Evolutionary conservation across 1,140 invertebrate species (phyloP), one percentile per base, ranked within the genome.

Genomic region (Eurytemora carolleeae): DNA sequence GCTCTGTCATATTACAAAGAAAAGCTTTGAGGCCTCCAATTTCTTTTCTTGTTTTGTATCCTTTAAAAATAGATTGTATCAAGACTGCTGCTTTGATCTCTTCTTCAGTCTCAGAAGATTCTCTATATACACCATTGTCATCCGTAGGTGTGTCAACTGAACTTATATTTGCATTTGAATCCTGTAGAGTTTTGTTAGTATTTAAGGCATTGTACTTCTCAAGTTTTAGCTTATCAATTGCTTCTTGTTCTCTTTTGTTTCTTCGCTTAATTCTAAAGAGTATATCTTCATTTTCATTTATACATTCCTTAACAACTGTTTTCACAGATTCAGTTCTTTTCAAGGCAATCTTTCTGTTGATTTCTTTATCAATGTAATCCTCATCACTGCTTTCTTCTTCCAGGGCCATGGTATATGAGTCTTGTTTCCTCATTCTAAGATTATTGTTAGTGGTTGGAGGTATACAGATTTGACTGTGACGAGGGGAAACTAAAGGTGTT

Each of bases 11-110:
- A 12, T 59, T 20, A 16, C 26, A 24, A 53, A 54, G 52, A 52
- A 59, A 59, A 3, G 58, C 12, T 56, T 21, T 20, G 24, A 59
- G 21, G 15, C 52, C 58, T 3, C 16, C 44, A 24, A 59, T 59
- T 53, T 59, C 58, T 24, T 59, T 59, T 20, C 58, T 18, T 18
- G 56, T 57, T 25, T 61, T 52, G 22, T 54, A 61, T 15, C 44
- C 31, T 44, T 44, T 44, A n/a, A 44, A 44, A 44, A 44, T 44
- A 44, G 31, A 7, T 44, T 44, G 31, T 44, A 44, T 44, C 7
- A 44, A 7, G n/a, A 7, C 7, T 12, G 31, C 31, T n/a, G 31
- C 31, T n/a, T 44, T 44, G n/a, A 12, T 44, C 31, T 44, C 31
- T n/a, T 44, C 31, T n/a, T n/a, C 31, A 44, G 7, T 44, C 7